Evolutionary conservation across 2,797 vertebrate species (phyloP).

Genomic region (Dipus sagitta): DNA sequence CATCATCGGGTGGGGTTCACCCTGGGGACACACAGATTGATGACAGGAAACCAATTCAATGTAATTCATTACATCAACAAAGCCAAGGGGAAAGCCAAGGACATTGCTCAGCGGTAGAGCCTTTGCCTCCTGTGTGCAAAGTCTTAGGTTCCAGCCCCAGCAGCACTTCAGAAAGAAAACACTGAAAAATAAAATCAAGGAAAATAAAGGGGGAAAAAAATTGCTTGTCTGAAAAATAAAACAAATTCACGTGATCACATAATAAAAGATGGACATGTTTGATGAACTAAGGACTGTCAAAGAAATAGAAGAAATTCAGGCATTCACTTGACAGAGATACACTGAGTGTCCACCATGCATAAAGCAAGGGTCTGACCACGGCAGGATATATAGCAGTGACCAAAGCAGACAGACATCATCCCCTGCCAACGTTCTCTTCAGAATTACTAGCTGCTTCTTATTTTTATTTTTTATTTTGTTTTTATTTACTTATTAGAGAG

Average conservation of each 20-base stretch:
- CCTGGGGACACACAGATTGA: constrained; percentile 34
- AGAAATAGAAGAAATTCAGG: not conserved
- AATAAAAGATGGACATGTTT: constrained; percentile 33
- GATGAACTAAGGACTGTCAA: constrained; percentile 40
- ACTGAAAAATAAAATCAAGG: too few relatives aligned
- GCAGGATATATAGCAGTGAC: not conserved
- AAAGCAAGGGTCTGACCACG: not conserved
- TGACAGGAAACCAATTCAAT: constrained; percentile 39
- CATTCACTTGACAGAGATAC: not conserved
- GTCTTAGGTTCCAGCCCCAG: too few relatives aligned
- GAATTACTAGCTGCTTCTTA: too few relatives aligned
- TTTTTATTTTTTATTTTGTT: too few relatives aligned
- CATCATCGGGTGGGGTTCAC: constrained; percentile 34
- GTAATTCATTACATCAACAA: constrained; percentile 48
- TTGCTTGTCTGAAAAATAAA: too few relatives aligned
- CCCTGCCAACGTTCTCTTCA: not conserved
- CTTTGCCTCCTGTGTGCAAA: too few relatives aligned
- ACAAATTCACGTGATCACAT: not conserved
- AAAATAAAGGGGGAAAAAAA: too few relatives aligned
- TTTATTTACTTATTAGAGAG: too few relatives aligned
- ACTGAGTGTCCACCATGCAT: not conserved
- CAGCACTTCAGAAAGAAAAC: too few relatives aligned
- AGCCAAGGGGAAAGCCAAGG: not conserved
- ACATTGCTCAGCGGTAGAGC: too few relatives aligned
- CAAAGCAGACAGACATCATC: not conserved